Evolutionary conservation across 1,140 invertebrate genomes (phyloP), one percentile per base, ranked within the genome.

Genomic region (Drosophila pallidifrons): DNA sequence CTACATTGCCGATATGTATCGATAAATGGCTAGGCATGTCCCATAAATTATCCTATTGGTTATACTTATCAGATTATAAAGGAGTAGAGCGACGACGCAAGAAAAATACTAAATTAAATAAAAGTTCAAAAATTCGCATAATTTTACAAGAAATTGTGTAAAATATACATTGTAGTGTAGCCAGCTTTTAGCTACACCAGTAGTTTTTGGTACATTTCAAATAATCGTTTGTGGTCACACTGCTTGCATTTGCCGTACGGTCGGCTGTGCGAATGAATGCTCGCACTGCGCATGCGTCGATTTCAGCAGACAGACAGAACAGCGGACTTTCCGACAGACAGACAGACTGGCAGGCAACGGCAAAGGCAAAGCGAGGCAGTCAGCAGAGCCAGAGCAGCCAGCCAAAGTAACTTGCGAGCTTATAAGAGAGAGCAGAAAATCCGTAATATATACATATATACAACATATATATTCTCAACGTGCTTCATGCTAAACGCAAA

Each of bases 391-490:
- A 59, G 49, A 75, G 74, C 74, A 25, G 20, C 20, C 20, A 75
- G 67, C 74, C 74, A 76, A 70, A 76, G 68, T 75, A 75, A 75
- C 67, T 71, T 52, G 67, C 68, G 67, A 71, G 59, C 73, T 75
- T 71, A 71, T 64, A 64, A 59, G 66, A 75, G 65, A 72, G 75
- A 77, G 72, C 79, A 77, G 65, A 81, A 82, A 82, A 75, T 49
- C 79, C 35, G 79, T 81, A 78, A 82, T 81, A 82, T 25, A 25
- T 25, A 25, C 20, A 25, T 25, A 25, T 25, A 25, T 25, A 25
- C 20, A 25, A 25, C 20, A 25, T 25, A 25, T 25, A 25, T 74
- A 81, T 72, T 63, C 75, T 63, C 75, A 82, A 79, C 79, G 81
- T 82, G 81, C 75, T 73, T 59, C 57, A 73, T 71, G 69, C 68